Conservation (phyloP, 2,888 invertebrate genomes). For the Drosophila setosimentum region DNA sequence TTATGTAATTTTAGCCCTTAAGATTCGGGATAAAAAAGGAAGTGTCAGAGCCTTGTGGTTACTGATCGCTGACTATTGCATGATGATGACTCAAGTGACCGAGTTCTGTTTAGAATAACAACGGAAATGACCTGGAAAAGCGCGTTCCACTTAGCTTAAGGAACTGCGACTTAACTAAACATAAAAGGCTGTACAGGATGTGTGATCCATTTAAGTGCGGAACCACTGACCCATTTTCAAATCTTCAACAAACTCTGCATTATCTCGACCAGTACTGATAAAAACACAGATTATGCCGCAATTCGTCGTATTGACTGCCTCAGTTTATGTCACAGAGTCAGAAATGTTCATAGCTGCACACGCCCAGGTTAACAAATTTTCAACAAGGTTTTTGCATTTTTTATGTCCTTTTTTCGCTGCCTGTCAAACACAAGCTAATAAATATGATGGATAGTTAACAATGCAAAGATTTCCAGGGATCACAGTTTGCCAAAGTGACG, state of each 20-base stretch:
- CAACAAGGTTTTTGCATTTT: conserved; percentile 35
- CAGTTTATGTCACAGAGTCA: background rate
- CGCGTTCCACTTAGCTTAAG: conserved; percentile 29
- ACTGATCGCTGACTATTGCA: conserved; percentile 9
- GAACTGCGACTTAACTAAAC: conserved; percentile 17
- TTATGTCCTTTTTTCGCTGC: conserved; percentile 35
- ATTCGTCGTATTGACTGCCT: conserved; percentile 13
- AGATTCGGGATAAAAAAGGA: conserved; percentile 56
- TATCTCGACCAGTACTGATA: conserved; percentile 8
- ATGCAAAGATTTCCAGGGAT: conserved; percentile 57
- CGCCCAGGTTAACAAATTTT: conserved; percentile 26
- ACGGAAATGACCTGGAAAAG: conserved; percentile 70
- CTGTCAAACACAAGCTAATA: conserved; percentile 30
- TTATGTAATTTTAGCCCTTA: conserved; percentile 73
- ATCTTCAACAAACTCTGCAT: background rate
- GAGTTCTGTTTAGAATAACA: conserved; percentile 40
- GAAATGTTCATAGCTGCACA: conserved; percentile 31
- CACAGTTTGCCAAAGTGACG: conserved; percentile 60
- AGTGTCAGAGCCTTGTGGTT: conserved; percentile 66
- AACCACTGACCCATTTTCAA: conserved; percentile 58
- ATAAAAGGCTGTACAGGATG: conserved; percentile 50
- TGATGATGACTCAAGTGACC: conserved; percentile 43
- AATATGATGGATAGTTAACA: conserved; percentile 49
- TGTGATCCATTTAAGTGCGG: conserved; percentile 54
- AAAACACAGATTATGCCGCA: conserved; percentile 3